Evolutionary conservation across 1,140 invertebrate genomes (phyloP).

Genomic region (Papilio xuthus): DNA sequence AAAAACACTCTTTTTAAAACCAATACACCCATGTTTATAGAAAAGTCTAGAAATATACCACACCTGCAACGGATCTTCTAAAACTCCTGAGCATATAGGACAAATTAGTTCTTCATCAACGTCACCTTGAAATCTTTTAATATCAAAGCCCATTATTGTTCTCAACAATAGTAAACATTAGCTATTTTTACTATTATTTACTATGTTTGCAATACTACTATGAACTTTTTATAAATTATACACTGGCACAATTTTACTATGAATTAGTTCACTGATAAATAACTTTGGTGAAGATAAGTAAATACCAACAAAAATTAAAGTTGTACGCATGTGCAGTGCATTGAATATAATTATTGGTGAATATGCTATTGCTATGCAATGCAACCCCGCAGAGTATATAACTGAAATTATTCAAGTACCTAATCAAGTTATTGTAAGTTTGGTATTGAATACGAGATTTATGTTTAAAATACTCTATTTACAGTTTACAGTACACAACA

Average conservation of each 20-base stretch:
- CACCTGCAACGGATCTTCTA: conserved; percentile 93
- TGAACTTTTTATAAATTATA: neutral
- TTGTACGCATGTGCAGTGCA: conserved; percentile 3
- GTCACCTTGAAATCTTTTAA: conserved; percentile 93
- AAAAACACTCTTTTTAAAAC: conserved; percentile 49
- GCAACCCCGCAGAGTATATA: neutral
- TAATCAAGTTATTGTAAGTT: neutral
- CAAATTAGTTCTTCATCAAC: conserved; percentile 96
- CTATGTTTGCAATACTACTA: neutral
- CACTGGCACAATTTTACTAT: neutral
- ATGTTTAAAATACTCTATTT: neutral
- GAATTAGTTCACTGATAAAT: neutral
- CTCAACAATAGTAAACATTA: conserved; percentile 56
- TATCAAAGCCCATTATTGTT: conserved; percentile 92
- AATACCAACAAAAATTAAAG: conserved; percentile 5
- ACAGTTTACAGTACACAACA: neutral
- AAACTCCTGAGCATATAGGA: conserved; percentile 94
- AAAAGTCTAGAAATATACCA: conserved; percentile 16
- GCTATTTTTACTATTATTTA: conserved; percentile 41
- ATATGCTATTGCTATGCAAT: neutral
- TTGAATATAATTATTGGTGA: neutral
- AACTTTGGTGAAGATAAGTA: neutral
- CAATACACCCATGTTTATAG: neutral
- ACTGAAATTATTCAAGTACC: neutral
- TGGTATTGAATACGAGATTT: neutral